Base-by-base conservation (phyloP, 2,888 invertebrate genomes). In the Homarus gammarus region DNA sequence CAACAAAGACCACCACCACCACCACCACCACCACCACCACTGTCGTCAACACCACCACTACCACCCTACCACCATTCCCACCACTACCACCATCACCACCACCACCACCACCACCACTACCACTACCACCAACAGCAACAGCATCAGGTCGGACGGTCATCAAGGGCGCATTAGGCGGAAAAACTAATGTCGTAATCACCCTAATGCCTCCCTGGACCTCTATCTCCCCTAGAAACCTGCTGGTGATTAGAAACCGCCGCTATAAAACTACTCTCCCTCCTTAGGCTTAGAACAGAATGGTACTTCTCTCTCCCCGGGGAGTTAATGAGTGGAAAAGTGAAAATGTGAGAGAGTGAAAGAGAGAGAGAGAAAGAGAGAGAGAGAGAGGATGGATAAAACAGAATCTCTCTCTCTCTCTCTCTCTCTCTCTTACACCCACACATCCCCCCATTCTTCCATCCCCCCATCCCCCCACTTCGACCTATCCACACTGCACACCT, bases 181-280 rank as follows among this genome's bases (percentile, higher is more conserved):
- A 79, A 79, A 61, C 56, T 79, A 79, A 78, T 61, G 79, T 61
- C 61, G 79, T 61, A 79, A 79, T 79, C 79, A 61, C 36, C 79
- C 61, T 79, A 79, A 79, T 61, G 79, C 22, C 61, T 49, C 79
- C 38, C 61, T 79, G 56, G 79, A n/a, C 79, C 79, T 79, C 51
- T 79, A 27, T 27, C 6, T 64, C 64, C 27, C 3, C 12, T 3
- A 56, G 18, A 18, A 18, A 3, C 56, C 56, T 18, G 56, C 56
- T 49, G 49, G 49, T 49, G 49, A 49, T 49, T 49, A 49, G 49
- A 49, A 49, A 49, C 49, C 15, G 49, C 49, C 10, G 49, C 49
- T 49, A 49, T 49, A 49, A 49, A 49, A 49, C 49, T 49, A 1
- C 1, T 49, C 49, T 49, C 49, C 49, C 49, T 49, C 1, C 49